A percentile compares a stretch with the other conserved stretches of the same genome.
Evolutionary conservation across 2,888 invertebrate species (phyloP).

Genomic region (Plagiodera versicolora): DNA sequence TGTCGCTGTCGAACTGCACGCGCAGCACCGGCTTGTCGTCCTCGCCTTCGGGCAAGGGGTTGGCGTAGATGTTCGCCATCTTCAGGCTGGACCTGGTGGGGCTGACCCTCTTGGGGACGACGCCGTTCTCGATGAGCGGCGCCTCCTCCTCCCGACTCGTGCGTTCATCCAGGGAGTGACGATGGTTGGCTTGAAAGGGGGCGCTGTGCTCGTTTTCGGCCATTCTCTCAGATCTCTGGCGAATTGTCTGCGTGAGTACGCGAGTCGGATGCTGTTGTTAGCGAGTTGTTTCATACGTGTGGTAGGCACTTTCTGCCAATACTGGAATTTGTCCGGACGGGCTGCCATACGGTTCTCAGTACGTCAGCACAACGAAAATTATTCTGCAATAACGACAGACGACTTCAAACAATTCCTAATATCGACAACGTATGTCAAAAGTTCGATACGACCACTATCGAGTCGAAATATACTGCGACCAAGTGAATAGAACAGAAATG

Average conservation of each 20-base stretch:
- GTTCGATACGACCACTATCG: no score
- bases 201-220: conserved; percentile 47
- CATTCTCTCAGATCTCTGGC: conserved; percentile 55
- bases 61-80: conserved; percentile 34
- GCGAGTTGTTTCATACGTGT: conserved; percentile 47
- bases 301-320: conserved; percentile 42
- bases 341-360: conserved; percentile 51
- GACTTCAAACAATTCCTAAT: no score
- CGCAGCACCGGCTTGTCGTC: conserved; percentile 55
- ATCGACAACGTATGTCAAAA: no score
- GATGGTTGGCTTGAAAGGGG: conserved; percentile 23
- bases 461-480: no score
- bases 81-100: conserved; percentile 29
- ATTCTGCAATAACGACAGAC: conserved; percentile 40
- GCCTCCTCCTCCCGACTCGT: conserved; percentile 11
- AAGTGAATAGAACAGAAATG: no score
- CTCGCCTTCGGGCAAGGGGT: conserved; percentile 27
- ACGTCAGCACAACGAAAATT: conserved; percentile 44
- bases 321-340: conserved; percentile 39
- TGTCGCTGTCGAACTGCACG: conserved; percentile 63
- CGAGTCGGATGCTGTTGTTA: conserved; percentile 42
- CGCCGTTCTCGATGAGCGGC: conserved; percentile 13
- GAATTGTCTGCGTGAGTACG: conserved; percentile 47
- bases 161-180: no score
- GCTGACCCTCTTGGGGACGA: conserved; percentile 29